Evolutionary conservation across 2,797 vertebrate genomes (phyloP).

Genomic region (Notolepis coatsorum): DNA sequence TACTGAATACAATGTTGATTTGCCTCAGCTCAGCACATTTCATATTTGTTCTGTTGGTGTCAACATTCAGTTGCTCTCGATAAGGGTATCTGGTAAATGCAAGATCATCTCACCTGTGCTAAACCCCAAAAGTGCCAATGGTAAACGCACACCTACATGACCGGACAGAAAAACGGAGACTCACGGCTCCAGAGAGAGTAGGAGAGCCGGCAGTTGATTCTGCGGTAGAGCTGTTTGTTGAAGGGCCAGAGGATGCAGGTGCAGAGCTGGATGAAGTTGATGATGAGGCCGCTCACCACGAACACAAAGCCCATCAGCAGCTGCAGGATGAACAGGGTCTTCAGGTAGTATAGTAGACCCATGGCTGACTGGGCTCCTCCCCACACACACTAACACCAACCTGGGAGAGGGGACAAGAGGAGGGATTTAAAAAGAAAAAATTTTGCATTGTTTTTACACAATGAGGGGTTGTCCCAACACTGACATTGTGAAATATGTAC

Average conservation of each 20-base stretch:
- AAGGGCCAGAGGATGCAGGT: constrained; percentile 94
- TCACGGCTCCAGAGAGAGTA: constrained; percentile 99
- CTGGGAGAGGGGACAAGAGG: constrained; percentile 31
- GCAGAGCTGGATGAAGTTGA: constrained; percentile 97
- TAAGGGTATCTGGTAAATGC: too few relatives aligned
- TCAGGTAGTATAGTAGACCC: constrained; percentile 90
- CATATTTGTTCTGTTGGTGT: too few relatives aligned
- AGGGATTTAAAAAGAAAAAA: too few relatives aligned
- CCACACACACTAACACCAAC: constrained; percentile 61
- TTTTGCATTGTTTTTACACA: too few relatives aligned
- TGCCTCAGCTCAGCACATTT: too few relatives aligned
- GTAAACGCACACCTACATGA: background rate
- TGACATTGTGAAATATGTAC: too few relatives aligned
- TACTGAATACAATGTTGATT: too few relatives aligned
- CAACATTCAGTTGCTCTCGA: too few relatives aligned
- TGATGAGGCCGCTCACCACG: constrained; percentile 96
- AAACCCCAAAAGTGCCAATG: too few relatives aligned
- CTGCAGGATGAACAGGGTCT: constrained; percentile 97
- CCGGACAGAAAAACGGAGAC: constrained; percentile 59
- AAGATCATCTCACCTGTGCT: too few relatives aligned
- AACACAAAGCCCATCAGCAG: constrained; percentile 98
- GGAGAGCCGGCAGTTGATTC: constrained; percentile 94
- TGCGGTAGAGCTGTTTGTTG: constrained; percentile 95
- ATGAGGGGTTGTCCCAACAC: too few relatives aligned
- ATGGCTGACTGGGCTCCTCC: constrained; percentile 73